phyloP scores from a whole-genome alignment of 1,140 invertebrate genomes.

The Armadillidium nasatum region DNA sequence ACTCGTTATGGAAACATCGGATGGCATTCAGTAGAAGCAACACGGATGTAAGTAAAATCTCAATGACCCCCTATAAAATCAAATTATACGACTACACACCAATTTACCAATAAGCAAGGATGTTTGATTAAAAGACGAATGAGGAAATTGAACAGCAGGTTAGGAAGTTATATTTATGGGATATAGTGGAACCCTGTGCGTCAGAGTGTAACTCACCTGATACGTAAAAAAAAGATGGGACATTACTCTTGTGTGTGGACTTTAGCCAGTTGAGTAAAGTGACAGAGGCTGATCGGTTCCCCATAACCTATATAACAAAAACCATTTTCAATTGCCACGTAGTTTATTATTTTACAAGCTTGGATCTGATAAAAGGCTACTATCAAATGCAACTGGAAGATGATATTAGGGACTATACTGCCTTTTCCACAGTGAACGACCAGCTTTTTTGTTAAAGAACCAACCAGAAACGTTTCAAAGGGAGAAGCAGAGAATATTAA shows the following conservation, averaged over 20 bases:
- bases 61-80: not conserved
- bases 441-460: not conserved
- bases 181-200: not conserved
- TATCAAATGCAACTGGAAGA: not conserved
- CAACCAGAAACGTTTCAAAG: not conserved
- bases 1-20: no score
- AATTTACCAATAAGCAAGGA: not conserved
- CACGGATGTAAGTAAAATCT: not conserved
- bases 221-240: conserved; percentile 12
- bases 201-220: not conserved
- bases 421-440: not conserved
- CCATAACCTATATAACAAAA: not conserved
- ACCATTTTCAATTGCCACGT: not conserved
- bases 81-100: not conserved
- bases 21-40: not conserved
- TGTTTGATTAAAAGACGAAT: not conserved
- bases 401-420: not conserved
- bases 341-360: not conserved
- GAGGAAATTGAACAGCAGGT: not conserved
- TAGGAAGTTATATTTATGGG: not conserved
- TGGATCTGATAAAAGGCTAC: not conserved
- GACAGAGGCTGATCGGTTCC: not conserved
- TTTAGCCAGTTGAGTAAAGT: not conserved
- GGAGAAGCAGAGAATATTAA: not conserved
- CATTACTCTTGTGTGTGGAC: not conserved